Conservation (phyloP, 2,113 vertebrate species). For the Pseudorasbora parva region DNA sequence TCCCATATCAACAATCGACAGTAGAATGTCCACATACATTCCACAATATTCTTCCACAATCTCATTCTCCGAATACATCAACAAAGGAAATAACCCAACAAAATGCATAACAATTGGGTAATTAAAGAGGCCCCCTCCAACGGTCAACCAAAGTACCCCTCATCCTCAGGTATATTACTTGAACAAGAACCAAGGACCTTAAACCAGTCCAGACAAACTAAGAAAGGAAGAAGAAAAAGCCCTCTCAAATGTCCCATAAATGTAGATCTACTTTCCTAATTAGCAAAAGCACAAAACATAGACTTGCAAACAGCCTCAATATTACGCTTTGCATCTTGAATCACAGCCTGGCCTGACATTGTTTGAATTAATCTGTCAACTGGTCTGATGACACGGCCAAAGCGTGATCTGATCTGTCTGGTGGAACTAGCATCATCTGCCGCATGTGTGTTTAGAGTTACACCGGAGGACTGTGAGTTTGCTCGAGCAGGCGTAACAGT, state of each 20-base stretch:
- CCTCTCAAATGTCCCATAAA: neutral
- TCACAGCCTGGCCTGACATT: neutral
- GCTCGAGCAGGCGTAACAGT: no score
- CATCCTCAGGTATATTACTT: neutral
- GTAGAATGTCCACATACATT: no score
- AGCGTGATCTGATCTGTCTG: neutral
- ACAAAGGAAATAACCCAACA: no score
- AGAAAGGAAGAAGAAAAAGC: neutral
- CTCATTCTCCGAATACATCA: no score
- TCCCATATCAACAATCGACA: no score
- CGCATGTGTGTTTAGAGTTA: neutral
- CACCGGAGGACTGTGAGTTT: neutral
- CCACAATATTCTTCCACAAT: no score
- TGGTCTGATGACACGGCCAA: neutral
- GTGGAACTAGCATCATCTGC: neutral
- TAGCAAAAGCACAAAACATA: neutral
- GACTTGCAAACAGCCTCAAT: neutral
- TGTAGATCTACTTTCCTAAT: neutral
- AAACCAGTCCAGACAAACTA: neutral
- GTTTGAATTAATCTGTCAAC: neutral
- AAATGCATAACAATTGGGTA: no score
- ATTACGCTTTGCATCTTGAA: neutral
- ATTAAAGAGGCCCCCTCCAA: neutral
- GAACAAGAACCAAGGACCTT: neutral
- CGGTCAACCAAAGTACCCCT: neutral